Base-by-base conservation (phyloP, 2,888 invertebrate species). In the Pantelozetes paolii region DNA sequence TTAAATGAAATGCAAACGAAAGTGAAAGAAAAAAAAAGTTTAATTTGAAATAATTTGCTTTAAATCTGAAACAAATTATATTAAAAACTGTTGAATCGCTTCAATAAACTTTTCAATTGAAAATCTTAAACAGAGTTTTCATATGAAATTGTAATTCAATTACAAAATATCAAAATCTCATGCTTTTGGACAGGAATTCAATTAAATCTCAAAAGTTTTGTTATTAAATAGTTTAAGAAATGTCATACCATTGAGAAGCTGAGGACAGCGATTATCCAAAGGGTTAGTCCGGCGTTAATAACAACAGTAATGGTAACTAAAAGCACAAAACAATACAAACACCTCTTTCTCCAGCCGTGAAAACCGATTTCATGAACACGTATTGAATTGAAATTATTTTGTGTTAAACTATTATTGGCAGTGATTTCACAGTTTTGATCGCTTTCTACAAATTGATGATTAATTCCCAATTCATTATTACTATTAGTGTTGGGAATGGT, bases 271-370 rank as follows among this genome's bases (percentile, higher is more conserved):
- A 98, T 87, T 78, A 98, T 92, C 96, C 97, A 98, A 71, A 96
- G 87, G n/a, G 96, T 97, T 79, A 98, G 87, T 32, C 94, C 92
- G 80, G 98, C 87, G 85, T 98, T 98, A 79, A 96, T 88, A 80
- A 94, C 89, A 83, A 97, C 92, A 86, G 95, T 88, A 79, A 95
- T 86, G 84, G 94, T 89, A 78, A 97, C 88, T 45, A 91, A 88
- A 81, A 94, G 86, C 78, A 98, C 89, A 80, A 96, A 88, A 72
- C 90, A 88, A 84, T 96, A 98, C 71, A 98, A 89, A 83, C 95
- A 96, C 84, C 93, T 88, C 83, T 96, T 95, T 79, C 97, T 86
- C 98, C 98, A 98, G 64, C 97, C 97, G 83, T 95, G 94, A 80
- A 96, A 89, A 77, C 95, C 96, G 80, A 94, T 88, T 85, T 75